Percentiles rank a stretch among this genome's conserved stretches.
These are phyloP conservation scores for Diplolepis rosae DNA, from an alignment of 2,888 invertebrate genomes.

Conservation along the genomic window DNA sequence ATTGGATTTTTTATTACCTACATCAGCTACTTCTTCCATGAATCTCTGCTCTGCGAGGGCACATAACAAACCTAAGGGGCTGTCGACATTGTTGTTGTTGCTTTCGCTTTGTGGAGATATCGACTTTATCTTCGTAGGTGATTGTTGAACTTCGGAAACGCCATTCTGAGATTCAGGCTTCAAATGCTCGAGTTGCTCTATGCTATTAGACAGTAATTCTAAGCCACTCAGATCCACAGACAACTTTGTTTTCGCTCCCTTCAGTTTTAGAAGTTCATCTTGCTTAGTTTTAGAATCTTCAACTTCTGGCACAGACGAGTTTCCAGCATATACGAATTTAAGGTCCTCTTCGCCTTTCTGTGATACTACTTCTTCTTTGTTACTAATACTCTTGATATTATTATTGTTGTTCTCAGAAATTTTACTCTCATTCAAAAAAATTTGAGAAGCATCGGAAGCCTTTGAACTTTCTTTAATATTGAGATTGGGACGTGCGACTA, in stretches of 20 bases:
- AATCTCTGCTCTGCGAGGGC: slow-evolving; percentile 90
- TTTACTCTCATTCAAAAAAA: slow-evolving; percentile 29
- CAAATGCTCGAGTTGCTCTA: slow-evolving; percentile 83
- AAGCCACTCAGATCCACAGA: slow-evolving; percentile 85
- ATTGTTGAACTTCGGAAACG: slow-evolving; percentile 70
- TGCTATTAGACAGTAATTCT: slow-evolving; percentile 88
- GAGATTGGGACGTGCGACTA: background rate
- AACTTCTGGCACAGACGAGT: background rate
- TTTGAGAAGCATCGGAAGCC: background rate
- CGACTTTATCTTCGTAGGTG: slow-evolving; percentile 68
- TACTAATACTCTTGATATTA: slow-evolving; percentile 21
- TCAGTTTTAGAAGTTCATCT: slow-evolving; percentile 23
- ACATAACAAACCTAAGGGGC: slow-evolving; percentile 82
- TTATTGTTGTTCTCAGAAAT: slow-evolving; percentile 31
- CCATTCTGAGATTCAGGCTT: slow-evolving; percentile 56
- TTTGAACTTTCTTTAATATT: background rate
- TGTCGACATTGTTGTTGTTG: slow-evolving; percentile 72
- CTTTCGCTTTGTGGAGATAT: slow-evolving; percentile 71
- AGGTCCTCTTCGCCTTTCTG: slow-evolving; percentile 19
- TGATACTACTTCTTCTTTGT: slow-evolving; percentile 32
- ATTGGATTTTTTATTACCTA: slow-evolving; percentile 57
- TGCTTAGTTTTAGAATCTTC: slow-evolving; percentile 46
- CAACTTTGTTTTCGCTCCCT: slow-evolving; percentile 49
- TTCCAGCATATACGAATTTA: slow-evolving; percentile 22
- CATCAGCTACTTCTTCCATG: slow-evolving; percentile 81